Evolutionary conservation across 2,888 invertebrate species (phyloP).

Genomic region (Julus scandinavius): DNA sequence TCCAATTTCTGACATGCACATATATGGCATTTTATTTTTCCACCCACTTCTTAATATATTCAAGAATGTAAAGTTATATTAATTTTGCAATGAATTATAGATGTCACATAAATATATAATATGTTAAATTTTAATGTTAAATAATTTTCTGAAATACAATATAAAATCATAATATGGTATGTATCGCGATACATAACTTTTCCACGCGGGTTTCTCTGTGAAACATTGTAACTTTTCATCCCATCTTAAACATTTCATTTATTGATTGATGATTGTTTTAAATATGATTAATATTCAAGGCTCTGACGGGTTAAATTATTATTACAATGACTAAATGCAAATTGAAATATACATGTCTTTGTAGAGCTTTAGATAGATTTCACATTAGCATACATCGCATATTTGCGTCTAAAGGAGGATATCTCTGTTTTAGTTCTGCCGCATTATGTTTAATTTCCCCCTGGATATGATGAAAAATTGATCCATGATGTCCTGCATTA

Average conservation of each 20-base stretch:
- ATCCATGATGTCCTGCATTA: constrained; percentile 33
- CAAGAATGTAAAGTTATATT: too few relatives aligned
- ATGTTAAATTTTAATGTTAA: too few relatives aligned
- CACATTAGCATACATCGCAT: constrained; percentile 14
- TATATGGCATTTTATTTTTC: too few relatives aligned
- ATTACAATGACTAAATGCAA: not conserved
- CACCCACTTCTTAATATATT: too few relatives aligned
- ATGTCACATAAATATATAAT: too few relatives aligned
- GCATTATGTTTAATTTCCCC: constrained; percentile 3
- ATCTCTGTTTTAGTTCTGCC: not conserved
- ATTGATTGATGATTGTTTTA: not conserved
- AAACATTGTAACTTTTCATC: not conserved
- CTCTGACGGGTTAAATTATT: not conserved
- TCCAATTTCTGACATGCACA: too few relatives aligned
- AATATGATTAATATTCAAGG: constrained; percentile 26
- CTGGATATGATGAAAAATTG: constrained; percentile 8
- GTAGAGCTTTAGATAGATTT: constrained; percentile 13
- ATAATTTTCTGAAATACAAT: too few relatives aligned
- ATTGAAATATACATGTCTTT: constrained; percentile 2
- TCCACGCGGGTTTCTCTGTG: not conserved
- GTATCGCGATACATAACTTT: too few relatives aligned
- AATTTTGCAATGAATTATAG: too few relatives aligned
- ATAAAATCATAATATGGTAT: too few relatives aligned
- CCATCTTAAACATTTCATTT: not conserved
- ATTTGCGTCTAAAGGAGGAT: not conserved